These are phyloP conservation scores for Trichosurus vulpecula DNA, from an alignment of 2,797 vertebrate genomes.

Conservation along the genomic window DNA sequence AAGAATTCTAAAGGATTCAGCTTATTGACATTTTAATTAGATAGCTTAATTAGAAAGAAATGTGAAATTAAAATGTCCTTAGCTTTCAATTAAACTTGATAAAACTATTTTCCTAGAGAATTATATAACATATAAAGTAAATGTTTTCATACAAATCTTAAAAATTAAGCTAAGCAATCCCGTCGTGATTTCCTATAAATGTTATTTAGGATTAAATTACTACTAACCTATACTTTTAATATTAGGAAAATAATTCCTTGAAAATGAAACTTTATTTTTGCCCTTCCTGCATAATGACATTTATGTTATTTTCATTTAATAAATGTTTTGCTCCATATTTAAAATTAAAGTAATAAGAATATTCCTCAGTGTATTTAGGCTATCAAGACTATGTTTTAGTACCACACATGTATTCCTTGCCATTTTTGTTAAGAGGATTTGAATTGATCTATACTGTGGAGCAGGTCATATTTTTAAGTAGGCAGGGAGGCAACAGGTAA, in stretches of 20 bases:
- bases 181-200: slow-evolving; percentile 18
- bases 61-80: slow-evolving; percentile 23
- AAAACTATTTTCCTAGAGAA: background rate
- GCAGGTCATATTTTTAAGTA: background rate
- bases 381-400: background rate
- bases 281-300: background rate
- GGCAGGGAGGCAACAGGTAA: background rate
- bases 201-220: slow-evolving; percentile 39
- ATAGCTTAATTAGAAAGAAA: slow-evolving; percentile 46
- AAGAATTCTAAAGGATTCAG: slow-evolving; percentile 44
- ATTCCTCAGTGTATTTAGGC: background rate
- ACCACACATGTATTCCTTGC: background rate
- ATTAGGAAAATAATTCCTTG: background rate
- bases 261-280: slow-evolving; percentile 7
- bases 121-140: slow-evolving; percentile 11
- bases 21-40: slow-evolving; percentile 43
- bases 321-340: slow-evolving; percentile 13
- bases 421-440: slow-evolving; percentile 27
- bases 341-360: slow-evolving; percentile 20
- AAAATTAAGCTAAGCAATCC: slow-evolving; percentile 14
- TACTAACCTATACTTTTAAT: slow-evolving; percentile 10
- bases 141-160: slow-evolving; percentile 21
- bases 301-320: slow-evolving; percentile 29
- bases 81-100: slow-evolving; percentile 6
- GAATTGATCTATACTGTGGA: slow-evolving; percentile 3